phyloP scores from a whole-genome alignment of 2,888 invertebrate species.

The Drosophila mulleri region DNA sequence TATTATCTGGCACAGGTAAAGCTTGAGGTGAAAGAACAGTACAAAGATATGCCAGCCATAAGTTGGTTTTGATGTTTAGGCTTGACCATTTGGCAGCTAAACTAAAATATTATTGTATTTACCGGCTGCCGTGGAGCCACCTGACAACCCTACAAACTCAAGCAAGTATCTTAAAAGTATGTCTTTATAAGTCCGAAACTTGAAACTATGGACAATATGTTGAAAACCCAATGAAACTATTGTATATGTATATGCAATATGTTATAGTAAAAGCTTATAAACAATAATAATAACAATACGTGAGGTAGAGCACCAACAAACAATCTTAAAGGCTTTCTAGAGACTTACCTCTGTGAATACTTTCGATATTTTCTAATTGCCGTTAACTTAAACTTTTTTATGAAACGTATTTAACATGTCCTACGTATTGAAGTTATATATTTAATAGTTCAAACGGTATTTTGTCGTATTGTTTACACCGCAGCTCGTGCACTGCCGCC shows the following conservation, averaged over 20 bases:
- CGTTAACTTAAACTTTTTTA: background rate
- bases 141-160: conserved; percentile 68
- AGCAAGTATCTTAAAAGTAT: conserved; percentile 22
- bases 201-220: conserved; percentile 4
- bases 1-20: background rate
- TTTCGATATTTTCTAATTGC: background rate
- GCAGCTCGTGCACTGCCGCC: conserved; percentile 21
- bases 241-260: background rate
- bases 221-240: conserved; percentile 2
- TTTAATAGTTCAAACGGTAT: conserved; percentile 34
- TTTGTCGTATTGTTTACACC: conserved; percentile 63
- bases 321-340: background rate
- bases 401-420: background rate
- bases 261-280: background rate
- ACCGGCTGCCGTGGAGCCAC: conserved; percentile 3
- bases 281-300: conserved; percentile 14
- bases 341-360: conserved; percentile 8
- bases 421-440: conserved; percentile 1
- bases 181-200: conserved; percentile 13
- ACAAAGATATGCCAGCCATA: background rate
- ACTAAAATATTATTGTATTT: background rate
- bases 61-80: background rate
- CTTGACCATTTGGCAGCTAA: background rate
- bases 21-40: background rate
- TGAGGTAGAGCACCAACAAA: background rate